These are phyloP conservation scores for Octodonta nipae DNA, from an alignment of 2,888 invertebrate genomes.

Conservation along the genomic window DNA sequence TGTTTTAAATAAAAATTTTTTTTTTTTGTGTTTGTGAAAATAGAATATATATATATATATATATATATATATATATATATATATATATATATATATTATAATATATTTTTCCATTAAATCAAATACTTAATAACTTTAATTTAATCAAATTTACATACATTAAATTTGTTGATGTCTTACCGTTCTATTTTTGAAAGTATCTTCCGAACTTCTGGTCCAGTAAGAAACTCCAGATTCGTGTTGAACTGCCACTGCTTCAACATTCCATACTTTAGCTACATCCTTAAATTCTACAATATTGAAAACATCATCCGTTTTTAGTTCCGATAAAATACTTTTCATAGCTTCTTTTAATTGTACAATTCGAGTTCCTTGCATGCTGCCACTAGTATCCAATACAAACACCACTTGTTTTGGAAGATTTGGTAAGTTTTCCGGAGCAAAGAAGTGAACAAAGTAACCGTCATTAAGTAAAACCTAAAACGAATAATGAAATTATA, in stretches of 20 bases:
- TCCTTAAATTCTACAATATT: slow-evolving; percentile 12
- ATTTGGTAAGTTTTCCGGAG: slow-evolving; percentile 45
- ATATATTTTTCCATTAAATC: too few species aligned
- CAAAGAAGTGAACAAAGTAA: slow-evolving; percentile 64
- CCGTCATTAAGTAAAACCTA: slow-evolving; percentile 51
- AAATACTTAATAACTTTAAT: too few species aligned
- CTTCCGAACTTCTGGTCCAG: slow-evolving; percentile 6
- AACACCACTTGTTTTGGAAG: slow-evolving; percentile 56
- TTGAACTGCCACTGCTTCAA: slow-evolving; percentile 34
- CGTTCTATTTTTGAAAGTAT: slow-evolving; percentile 11
- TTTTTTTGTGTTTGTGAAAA: too few species aligned
- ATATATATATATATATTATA: too few species aligned
- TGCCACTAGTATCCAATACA: slow-evolving; percentile 61
- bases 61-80: too few species aligned
- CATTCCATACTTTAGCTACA: slow-evolving; percentile 13
- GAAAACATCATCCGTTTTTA: slow-evolving; percentile 8
- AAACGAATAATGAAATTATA: too few species aligned
- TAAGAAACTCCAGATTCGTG: slow-evolving; percentile 24
- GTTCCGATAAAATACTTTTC: slow-evolving; percentile 43
- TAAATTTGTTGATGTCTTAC: too few species aligned
- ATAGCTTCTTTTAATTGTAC: slow-evolving; percentile 52
- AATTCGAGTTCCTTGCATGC: slow-evolving; percentile 56
- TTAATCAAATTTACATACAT: too few species aligned
- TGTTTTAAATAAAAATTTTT: too few species aligned
- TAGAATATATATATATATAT: too few species aligned